Evolutionary conservation across 2,888 invertebrate species (phyloP).

Genomic region (Rosalia funebris): DNA sequence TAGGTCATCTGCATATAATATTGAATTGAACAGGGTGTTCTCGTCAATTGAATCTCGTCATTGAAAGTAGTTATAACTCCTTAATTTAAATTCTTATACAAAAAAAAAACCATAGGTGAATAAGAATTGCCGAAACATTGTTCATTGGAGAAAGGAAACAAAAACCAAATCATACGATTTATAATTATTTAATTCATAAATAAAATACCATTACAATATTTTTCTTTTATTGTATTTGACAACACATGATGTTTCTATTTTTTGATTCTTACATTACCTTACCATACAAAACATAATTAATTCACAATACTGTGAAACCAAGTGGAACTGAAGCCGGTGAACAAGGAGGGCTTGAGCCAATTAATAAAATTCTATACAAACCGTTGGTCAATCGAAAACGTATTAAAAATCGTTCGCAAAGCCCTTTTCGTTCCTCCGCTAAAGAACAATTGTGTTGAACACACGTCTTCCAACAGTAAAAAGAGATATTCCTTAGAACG

Average conservation of each 20-base stretch:
- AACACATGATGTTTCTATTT: slow-evolving; percentile 8
- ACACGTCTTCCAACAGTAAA: slow-evolving; percentile 13
- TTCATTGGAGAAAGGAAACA: no score
- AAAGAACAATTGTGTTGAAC: neutral
- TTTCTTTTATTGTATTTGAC: slow-evolving; percentile 19
- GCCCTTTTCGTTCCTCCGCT: slow-evolving; percentile 4
- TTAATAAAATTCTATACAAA: neutral
- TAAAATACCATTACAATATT: slow-evolving; percentile 1
- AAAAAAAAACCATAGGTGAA: no score
- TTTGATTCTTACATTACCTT: slow-evolving; percentile 16
- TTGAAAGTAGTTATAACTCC: no score
- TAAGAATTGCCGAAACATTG: no score
- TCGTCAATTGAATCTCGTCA: no score
- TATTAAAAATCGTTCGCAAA: slow-evolving; percentile 6
- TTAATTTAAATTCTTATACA: no score
- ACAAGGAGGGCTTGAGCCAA: slow-evolving; percentile 5
- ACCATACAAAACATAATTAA: slow-evolving; percentile 10
- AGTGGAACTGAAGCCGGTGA: neutral
- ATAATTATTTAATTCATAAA: slow-evolving; percentile 26
- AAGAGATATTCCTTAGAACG: slow-evolving; percentile 11
- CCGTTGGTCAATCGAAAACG: slow-evolving; percentile 14
- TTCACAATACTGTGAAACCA: slow-evolving; percentile 10
- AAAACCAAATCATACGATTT: no score
- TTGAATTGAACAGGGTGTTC: no score
- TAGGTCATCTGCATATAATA: no score